A percentile compares a stretch with the other conserved stretches of the same genome.
Conservation (phyloP, 2,113 vertebrate species). For the Scomber scombrus region DNA sequence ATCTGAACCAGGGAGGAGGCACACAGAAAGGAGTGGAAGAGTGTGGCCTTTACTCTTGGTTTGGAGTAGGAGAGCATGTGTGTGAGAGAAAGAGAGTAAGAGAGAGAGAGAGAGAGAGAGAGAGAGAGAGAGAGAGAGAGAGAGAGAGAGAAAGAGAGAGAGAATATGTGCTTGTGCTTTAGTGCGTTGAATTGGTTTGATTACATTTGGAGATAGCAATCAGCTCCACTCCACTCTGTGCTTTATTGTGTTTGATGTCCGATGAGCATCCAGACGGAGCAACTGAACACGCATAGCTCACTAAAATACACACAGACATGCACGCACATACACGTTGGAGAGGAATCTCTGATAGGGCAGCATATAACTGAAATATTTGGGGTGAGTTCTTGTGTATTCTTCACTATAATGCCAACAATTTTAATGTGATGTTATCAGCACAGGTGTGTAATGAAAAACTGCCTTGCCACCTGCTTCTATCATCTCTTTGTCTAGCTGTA, state of each 20-base stretch:
- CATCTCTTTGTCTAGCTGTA: neutral
- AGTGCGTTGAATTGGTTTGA: slow-evolving; percentile 75
- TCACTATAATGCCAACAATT: neutral
- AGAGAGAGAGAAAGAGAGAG: slow-evolving; percentile 18
- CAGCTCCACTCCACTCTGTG: slow-evolving; percentile 64
- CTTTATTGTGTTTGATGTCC: slow-evolving; percentile 81
- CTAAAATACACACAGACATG: slow-evolving; percentile 31
- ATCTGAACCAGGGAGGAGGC: slow-evolving; percentile 71
- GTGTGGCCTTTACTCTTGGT: slow-evolving; percentile 64
- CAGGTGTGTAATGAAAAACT: slow-evolving; percentile 27
- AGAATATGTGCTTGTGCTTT: slow-evolving; percentile 61
- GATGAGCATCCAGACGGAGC: slow-evolving; percentile 72
- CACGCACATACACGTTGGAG: slow-evolving; percentile 13
- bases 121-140: neutral
- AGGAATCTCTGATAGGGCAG: slow-evolving; percentile 21
- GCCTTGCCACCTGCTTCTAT: too few species aligned
- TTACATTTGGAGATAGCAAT: slow-evolving; percentile 80
- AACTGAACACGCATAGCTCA: slow-evolving; percentile 53
- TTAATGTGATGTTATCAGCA: neutral
- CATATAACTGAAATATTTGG: neutral
- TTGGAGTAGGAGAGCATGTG: slow-evolving; percentile 49
- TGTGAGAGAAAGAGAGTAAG: neutral
- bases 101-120: slow-evolving; percentile 20
- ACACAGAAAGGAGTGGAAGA: slow-evolving; percentile 59
- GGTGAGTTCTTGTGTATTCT: neutral